Evolutionary conservation across 2,888 invertebrate genomes (phyloP).

Genomic region (Drosophila macrospina): DNA sequence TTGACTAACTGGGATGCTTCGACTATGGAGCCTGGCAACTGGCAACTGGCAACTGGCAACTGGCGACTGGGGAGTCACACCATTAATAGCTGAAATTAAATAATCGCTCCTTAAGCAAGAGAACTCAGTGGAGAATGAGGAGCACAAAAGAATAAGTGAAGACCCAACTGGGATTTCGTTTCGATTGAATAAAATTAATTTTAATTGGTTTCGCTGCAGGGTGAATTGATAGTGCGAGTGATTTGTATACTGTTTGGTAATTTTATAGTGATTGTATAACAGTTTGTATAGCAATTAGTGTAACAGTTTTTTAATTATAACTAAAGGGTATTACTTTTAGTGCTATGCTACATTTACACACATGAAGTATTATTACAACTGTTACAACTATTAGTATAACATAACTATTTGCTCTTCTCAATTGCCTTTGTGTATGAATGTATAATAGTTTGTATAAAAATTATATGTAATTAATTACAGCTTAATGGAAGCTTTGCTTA

Average conservation of each 20-base stretch:
- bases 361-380: no score
- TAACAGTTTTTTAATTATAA: conserved; percentile 7
- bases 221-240: conserved; percentile 22
- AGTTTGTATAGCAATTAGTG: conserved; percentile 6
- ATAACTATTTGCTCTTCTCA: no score
- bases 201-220: conserved; percentile 63
- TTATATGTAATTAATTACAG: no score
- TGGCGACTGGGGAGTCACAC: conserved; percentile 61
- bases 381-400: no score
- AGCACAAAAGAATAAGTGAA: conserved; percentile 64
- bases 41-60: conserved; percentile 29
- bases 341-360: neutral
- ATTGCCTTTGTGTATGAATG: no score
- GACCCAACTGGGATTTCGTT: conserved; percentile 71
- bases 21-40: conserved; percentile 40
- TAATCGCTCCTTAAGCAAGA: conserved; percentile 77
- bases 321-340: neutral
- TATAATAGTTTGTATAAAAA: no score
- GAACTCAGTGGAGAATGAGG: conserved; percentile 16
- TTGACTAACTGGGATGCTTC: conserved; percentile 73
- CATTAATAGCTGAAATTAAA: conserved; percentile 80
- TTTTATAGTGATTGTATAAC: conserved; percentile 5
- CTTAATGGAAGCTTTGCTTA: no score
- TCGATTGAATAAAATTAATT: conserved; percentile 79
- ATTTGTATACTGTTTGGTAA: conserved; percentile 18